Conservation (phyloP, 1,140 invertebrate species). For the Drosophila micromelanica region DNA sequence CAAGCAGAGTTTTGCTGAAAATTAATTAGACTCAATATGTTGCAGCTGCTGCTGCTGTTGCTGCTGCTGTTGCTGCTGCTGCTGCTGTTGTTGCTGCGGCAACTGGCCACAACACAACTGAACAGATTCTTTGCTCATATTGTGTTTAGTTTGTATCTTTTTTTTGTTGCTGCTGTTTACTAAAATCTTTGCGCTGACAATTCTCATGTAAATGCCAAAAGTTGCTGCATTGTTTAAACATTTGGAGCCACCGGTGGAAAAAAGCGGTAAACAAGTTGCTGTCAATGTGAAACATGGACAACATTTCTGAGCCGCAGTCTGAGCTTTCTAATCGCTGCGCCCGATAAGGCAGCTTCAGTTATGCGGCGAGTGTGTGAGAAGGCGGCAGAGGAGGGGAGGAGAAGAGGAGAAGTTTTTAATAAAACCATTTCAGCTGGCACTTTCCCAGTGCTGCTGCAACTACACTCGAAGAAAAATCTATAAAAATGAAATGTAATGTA, state of each 20-base stretch:
- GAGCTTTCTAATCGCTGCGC: conserved; percentile 44
- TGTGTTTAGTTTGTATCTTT: conserved; percentile 42
- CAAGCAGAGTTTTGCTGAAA: conserved; percentile 65
- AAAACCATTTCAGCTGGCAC: conserved; percentile 21
- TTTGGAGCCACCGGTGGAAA: background rate
- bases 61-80: no score
- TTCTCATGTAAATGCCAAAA: conserved; percentile 83
- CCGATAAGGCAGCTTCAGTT: conserved; percentile 41
- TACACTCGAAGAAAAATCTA: no score
- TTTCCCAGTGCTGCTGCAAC: conserved; percentile 13
- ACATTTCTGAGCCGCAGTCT: conserved; percentile 47
- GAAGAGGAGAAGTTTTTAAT: conserved; percentile 9
- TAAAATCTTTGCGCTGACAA: conserved; percentile 62
- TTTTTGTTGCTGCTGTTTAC: conserved; percentile 7
- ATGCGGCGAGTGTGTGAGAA: background rate
- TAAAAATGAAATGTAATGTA: no score
- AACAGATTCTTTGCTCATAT: conserved; percentile 59
- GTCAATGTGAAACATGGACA: conserved; percentile 69
- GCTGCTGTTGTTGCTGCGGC: no score
- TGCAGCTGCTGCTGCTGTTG: conserved; percentile 21
- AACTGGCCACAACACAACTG: conserved; percentile 2
- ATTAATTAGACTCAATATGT: conserved; percentile 81
- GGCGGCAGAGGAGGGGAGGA: background rate
- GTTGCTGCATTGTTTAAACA: conserved; percentile 68
- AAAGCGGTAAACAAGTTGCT: conserved; percentile 77